Percentiles rank a stretch among this genome's conserved stretches.
phyloP scores from a whole-genome alignment of 2,797 vertebrate genomes.

The Gadopsis bispinosus region DNA sequence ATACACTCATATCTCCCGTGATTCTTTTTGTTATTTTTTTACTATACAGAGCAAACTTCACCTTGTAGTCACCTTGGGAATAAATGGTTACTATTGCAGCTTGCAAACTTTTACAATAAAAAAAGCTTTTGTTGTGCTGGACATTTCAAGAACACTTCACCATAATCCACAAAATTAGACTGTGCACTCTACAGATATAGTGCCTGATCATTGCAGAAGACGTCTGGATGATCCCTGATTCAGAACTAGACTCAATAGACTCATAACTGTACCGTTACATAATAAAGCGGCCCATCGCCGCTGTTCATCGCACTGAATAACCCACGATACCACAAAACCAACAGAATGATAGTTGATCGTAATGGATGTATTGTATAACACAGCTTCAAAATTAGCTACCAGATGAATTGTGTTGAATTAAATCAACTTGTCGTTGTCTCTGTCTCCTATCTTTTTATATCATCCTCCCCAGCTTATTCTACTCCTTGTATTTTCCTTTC shows the following conservation, averaged over 20 bases:
- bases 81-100: neutral
- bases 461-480: slow-evolving; percentile 34
- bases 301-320: slow-evolving; percentile 9
- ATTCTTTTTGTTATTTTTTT: neutral
- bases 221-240: neutral
- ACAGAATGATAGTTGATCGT: neutral
- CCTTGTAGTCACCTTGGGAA: slow-evolving; percentile 4
- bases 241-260: slow-evolving; percentile 18
- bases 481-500: slow-evolving; percentile 46
- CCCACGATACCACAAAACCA: slow-evolving; percentile 1
- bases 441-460: slow-evolving; percentile 30
- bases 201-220: slow-evolving; percentile 1
- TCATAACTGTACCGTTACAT: neutral
- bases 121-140: neutral
- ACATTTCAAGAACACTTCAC: slow-evolving; percentile 1
- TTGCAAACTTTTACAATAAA: neutral
- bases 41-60: neutral
- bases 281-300: neutral
- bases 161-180: neutral
- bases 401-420: slow-evolving; percentile 11
- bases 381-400: neutral
- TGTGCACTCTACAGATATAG: neutral
- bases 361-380: neutral
- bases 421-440: neutral
- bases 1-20: neutral